A percentile compares a stretch with the other conserved stretches of the same genome.
phyloP scores from a whole-genome alignment of 2,888 invertebrate species.

The Atherix ibis region DNA sequence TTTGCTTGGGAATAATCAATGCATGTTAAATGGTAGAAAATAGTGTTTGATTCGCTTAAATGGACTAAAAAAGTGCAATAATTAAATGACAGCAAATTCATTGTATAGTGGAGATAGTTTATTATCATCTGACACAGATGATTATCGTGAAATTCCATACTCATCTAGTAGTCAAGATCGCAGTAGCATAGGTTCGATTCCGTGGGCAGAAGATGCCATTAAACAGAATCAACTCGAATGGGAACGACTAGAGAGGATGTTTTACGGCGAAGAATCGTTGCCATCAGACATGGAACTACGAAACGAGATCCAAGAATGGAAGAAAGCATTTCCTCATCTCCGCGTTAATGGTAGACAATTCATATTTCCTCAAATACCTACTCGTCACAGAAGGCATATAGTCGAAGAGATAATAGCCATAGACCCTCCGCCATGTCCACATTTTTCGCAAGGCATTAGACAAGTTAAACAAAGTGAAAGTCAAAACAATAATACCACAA shows the following conservation, averaged over 20 bases:
- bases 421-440: conserved; percentile 1
- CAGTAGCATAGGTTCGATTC: conserved; percentile 31
- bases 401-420: conserved; percentile 8
- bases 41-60: no score
- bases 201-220: conserved; percentile 33
- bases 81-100: no score
- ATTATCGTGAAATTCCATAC: conserved; percentile 22
- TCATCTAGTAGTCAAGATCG: conserved; percentile 28
- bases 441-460: neutral
- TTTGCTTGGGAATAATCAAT: no score
- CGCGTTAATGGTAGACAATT: conserved; percentile 8
- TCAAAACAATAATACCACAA: neutral
- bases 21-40: no score
- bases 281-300: conserved; percentile 20
- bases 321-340: conserved; percentile 23
- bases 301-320: conserved; percentile 30
- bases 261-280: conserved; percentile 22
- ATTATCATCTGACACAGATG: conserved; percentile 24
- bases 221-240: conserved; percentile 30
- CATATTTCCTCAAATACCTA: neutral
- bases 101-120: no score
- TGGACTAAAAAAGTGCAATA: no score
- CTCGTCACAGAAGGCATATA: conserved; percentile 1
- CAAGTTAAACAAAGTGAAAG: neutral
- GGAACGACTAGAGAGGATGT: conserved; percentile 28